Percentiles rank a stretch among this genome's conserved stretches.
These are phyloP conservation scores for Notothenia rossii DNA, from an alignment of 2,113 vertebrate species.

Conservation along the genomic window DNA sequence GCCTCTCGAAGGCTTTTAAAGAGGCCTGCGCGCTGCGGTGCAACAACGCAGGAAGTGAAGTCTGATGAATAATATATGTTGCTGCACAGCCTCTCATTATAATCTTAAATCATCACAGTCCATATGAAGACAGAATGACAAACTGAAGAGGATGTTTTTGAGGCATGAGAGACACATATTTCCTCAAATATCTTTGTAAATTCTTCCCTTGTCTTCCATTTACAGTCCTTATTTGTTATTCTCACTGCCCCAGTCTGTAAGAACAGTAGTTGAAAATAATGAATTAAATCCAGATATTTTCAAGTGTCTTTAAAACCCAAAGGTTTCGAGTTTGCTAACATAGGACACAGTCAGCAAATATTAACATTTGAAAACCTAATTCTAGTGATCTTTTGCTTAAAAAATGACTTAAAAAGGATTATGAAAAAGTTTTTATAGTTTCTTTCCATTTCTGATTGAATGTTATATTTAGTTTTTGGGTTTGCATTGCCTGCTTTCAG, in stretches of 20 bases:
- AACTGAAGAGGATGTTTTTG: background rate
- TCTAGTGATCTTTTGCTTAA: too few relatives aligned
- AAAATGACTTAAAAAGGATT: too few relatives aligned
- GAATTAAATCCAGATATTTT: too few relatives aligned
- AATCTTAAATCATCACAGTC: slow-evolving; percentile 1
- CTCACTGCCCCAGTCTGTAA: background rate
- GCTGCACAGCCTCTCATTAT: slow-evolving; percentile 43
- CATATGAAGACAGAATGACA: background rate
- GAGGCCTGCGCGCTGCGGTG: slow-evolving; percentile 27
- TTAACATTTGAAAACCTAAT: too few relatives aligned
- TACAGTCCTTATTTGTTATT: accelerated
- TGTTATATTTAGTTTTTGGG: too few relatives aligned
- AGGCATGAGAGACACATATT: slow-evolving; percentile 5
- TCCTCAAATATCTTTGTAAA: background rate
- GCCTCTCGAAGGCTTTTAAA: slow-evolving; percentile 30
- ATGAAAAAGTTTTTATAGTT: too few relatives aligned
- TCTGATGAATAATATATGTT: slow-evolving; percentile 67
- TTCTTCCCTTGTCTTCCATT: accelerated
- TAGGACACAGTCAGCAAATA: too few relatives aligned
- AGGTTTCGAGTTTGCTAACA: too few relatives aligned
- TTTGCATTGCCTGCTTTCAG: too few relatives aligned
- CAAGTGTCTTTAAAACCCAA: too few relatives aligned
- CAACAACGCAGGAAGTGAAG: slow-evolving; percentile 42
- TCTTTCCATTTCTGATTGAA: too few relatives aligned
- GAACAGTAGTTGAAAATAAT: background rate